These are phyloP conservation scores for Ursus arctos DNA, from an alignment of 2,113 vertebrate species.

Conservation along the genomic window DNA sequence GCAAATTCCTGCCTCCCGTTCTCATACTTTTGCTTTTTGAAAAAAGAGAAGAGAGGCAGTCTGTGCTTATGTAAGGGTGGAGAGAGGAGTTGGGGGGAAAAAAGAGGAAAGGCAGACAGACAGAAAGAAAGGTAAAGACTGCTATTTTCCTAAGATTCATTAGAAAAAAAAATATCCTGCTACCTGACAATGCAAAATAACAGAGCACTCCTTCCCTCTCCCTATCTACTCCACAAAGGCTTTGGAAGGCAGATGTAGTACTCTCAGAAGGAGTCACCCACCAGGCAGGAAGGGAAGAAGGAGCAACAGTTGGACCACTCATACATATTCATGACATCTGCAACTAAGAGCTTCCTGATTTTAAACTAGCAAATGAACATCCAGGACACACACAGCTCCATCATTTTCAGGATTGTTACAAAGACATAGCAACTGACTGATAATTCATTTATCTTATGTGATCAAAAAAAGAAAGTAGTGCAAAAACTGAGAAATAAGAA, in stretches of 20 bases:
- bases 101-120: background rate
- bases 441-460: background rate
- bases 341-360: background rate
- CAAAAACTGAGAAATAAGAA: conserved; percentile 13
- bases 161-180: background rate
- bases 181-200: background rate
- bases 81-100: background rate
- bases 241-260: background rate
- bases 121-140: background rate
- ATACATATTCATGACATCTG: background rate
- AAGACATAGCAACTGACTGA: background rate
- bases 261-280: background rate
- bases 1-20: conserved; percentile 30
- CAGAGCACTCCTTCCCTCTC: background rate
- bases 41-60: background rate
- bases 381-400: background rate
- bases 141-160: background rate
- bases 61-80: background rate
- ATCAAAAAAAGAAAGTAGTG: background rate
- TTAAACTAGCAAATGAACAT: conserved; percentile 59
- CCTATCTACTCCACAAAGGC: background rate
- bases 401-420: conserved; percentile 22
- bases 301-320: background rate
- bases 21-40: background rate
- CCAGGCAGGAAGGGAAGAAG: background rate